Conservation (phyloP, 2,888 invertebrate genomes). For the Agapostemon virescens region DNA sequence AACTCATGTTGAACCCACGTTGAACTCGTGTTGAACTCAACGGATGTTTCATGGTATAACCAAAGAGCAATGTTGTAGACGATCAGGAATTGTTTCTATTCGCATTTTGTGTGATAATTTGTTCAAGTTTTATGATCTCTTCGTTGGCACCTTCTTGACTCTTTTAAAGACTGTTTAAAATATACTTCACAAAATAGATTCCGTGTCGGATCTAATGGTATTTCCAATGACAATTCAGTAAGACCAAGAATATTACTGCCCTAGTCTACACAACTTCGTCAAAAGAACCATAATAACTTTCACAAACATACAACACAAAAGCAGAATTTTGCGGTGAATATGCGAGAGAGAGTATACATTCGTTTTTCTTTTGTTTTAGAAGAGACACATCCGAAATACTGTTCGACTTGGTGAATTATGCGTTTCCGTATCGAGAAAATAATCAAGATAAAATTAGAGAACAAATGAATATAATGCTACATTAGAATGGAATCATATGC, state of each 20-base stretch:
- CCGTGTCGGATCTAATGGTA: constrained; percentile 59
- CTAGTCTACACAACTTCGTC: constrained; percentile 52
- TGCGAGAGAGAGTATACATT: constrained; percentile 47
- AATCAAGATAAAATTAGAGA: constrained; percentile 40
- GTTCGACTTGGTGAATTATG: constrained; percentile 46
- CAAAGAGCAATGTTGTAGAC: constrained; percentile 23
- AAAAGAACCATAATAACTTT: constrained; percentile 50
- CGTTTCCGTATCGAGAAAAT: constrained; percentile 53
- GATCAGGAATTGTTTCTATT: constrained; percentile 37
- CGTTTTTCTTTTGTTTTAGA: constrained; percentile 42
- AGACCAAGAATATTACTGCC: constrained; percentile 45
- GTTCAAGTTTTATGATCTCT: constrained; percentile 10
- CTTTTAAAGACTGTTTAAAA: constrained; percentile 64
- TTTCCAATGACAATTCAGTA: constrained; percentile 60
- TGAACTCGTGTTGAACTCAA: no score
- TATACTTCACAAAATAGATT: constrained; percentile 64
- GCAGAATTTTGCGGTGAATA: constrained; percentile 47
- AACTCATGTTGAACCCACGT: no score
- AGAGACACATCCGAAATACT: constrained; percentile 49
- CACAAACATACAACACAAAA: constrained; percentile 46
- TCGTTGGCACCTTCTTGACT: constrained; percentile 52
- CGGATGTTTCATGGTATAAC: background rate
- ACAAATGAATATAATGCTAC: constrained; percentile 48
- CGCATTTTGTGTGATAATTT: constrained; percentile 12
- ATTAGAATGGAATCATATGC: constrained; percentile 56